phyloP scores from a whole-genome alignment of 1,140 invertebrate species.

The Polypedilum pembai region DNA sequence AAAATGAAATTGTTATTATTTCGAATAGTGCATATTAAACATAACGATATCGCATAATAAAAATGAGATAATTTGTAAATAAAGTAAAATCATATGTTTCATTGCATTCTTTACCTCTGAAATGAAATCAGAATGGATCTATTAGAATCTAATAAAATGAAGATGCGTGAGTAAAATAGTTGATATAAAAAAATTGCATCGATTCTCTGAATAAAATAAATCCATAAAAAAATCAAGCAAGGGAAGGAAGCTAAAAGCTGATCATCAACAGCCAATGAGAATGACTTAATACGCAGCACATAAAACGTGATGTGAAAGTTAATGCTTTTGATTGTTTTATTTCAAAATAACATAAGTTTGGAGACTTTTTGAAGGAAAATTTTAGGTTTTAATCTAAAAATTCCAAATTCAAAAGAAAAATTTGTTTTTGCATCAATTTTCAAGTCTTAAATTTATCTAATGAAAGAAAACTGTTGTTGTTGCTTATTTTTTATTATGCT shows the following conservation, averaged over 20 bases:
- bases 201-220: neutral
- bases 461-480: too few relatives aligned
- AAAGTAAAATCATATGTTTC: constrained; percentile 1
- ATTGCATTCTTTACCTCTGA: neutral
- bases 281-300: too few relatives aligned
- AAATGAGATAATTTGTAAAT: constrained; percentile 25
- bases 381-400: too few relatives aligned
- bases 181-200: constrained; percentile 8
- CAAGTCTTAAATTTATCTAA: too few relatives aligned
- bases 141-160: constrained; percentile 20
- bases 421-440: too few relatives aligned
- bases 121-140: neutral
- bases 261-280: too few relatives aligned
- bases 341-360: too few relatives aligned
- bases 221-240: neutral
- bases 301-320: too few relatives aligned
- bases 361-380: too few relatives aligned
- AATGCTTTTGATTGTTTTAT: too few relatives aligned
- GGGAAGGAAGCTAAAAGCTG: neutral
- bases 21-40: neutral
- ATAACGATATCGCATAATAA: constrained; percentile 6
- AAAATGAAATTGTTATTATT: neutral
- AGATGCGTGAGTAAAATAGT: neutral
- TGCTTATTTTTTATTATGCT: too few relatives aligned
- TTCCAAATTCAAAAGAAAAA: too few relatives aligned